A percentile compares a stretch with the other conserved stretches of the same genome.
Evolutionary conservation across 2,113 vertebrate species (phyloP).

Genomic region (Perognathus longimembris): DNA sequence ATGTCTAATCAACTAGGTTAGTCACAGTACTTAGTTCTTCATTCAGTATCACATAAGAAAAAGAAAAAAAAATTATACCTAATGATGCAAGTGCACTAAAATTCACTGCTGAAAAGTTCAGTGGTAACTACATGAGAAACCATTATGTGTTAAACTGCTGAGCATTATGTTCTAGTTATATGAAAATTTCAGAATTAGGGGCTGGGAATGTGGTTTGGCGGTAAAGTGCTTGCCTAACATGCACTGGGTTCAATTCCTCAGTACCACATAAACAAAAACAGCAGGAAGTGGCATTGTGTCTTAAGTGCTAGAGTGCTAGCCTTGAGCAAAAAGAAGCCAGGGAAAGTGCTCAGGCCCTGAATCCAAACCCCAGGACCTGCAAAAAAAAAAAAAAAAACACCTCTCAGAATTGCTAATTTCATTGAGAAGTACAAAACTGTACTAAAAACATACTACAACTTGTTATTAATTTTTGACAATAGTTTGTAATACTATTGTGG

Average conservation of each 20-base stretch:
- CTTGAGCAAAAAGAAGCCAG: too few relatives aligned
- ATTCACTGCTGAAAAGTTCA: neutral
- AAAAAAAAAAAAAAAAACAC: too few relatives aligned
- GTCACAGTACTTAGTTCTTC: neutral
- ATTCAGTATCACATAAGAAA: neutral
- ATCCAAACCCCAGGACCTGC: too few relatives aligned
- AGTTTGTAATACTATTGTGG: neutral
- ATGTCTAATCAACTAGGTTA: neutral
- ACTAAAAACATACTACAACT: neutral
- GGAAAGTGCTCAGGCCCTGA: too few relatives aligned
- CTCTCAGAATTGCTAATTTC: conserved; percentile 1
- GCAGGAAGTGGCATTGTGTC: too few relatives aligned
- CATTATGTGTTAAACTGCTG: neutral
- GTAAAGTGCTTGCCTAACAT: too few relatives aligned
- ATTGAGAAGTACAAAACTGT: neutral
- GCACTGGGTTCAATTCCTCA: too few relatives aligned
- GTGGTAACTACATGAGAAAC: neutral
- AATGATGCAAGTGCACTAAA: neutral
- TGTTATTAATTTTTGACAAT: neutral
- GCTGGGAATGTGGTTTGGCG: too few relatives aligned
- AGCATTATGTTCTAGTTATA: neutral
- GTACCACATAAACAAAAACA: too few relatives aligned
- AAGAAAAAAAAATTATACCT: neutral
- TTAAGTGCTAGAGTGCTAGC: too few relatives aligned
- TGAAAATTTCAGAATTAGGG: neutral